These are phyloP conservation scores for Hyla sarda DNA, from an alignment of 2,113 vertebrate genomes.

Conservation along the genomic window DNA sequence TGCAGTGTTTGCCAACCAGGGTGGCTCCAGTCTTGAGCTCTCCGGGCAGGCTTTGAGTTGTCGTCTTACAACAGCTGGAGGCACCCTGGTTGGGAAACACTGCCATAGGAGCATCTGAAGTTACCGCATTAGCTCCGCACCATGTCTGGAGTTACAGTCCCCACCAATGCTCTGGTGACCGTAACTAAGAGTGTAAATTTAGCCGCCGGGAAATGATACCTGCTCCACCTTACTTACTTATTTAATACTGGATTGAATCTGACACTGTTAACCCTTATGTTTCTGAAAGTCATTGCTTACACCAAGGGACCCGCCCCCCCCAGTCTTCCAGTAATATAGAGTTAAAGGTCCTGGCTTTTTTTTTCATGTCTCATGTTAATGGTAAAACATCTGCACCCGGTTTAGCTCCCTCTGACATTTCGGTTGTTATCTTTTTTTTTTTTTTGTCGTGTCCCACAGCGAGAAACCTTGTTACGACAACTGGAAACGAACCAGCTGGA, in stretches of 20 bases:
- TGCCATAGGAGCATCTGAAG: background rate
- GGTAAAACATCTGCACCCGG: background rate
- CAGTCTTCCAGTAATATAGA: background rate
- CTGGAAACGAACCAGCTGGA: constrained; percentile 98
- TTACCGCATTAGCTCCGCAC: background rate
- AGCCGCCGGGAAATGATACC: constrained; percentile 15
- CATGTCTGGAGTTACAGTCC: constrained; percentile 4
- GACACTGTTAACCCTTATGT: constrained; percentile 43
- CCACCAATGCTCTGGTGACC: background rate
- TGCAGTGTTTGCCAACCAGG: too few species aligned
- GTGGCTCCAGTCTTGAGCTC: too few species aligned
- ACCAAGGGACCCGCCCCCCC: background rate
- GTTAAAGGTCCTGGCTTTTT: constrained; percentile 13
- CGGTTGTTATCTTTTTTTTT: background rate
- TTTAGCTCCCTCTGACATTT: background rate
- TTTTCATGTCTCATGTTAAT: background rate
- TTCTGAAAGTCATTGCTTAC: background rate
- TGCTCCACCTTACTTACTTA: constrained; percentile 41
- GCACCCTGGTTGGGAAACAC: too few species aligned
- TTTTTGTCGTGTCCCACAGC: constrained; percentile 75
- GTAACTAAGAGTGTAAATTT: constrained; percentile 20
- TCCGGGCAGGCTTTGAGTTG: too few species aligned
- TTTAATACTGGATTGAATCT: background rate
- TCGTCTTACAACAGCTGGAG: too few species aligned
- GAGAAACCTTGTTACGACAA: constrained; percentile 93